These are phyloP conservation scores for Phainopepla nitens DNA, from an alignment of 2,113 vertebrate genomes.

Conservation along the genomic window DNA sequence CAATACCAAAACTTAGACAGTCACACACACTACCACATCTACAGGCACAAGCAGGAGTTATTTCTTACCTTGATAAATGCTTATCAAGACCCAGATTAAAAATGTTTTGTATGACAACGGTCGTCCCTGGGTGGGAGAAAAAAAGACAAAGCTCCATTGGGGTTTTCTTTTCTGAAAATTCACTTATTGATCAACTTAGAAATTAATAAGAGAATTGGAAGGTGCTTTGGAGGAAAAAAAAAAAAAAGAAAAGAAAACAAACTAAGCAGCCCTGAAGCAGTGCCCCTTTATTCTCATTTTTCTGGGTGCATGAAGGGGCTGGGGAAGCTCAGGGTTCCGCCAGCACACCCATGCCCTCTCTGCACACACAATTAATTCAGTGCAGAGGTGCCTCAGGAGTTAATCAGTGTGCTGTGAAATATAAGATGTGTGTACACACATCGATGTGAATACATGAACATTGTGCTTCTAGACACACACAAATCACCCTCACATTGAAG, in stretches of 20 bases:
- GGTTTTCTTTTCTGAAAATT: not conserved
- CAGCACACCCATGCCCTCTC: not conserved
- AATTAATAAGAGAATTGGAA: not conserved
- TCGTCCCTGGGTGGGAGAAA: slow-evolving; percentile 76
- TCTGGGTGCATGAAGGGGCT: not conserved
- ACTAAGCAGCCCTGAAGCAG: not conserved
- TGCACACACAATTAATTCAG: slow-evolving; percentile 13
- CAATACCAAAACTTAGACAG: not conserved
- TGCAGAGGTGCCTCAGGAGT: not conserved
- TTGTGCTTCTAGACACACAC: slow-evolving; percentile 29
- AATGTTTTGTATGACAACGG: slow-evolving; percentile 95
- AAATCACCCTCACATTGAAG: slow-evolving; percentile 52
- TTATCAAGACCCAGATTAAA: slow-evolving; percentile 96
- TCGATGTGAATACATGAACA: not conserved
- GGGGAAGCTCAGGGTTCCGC: not conserved
- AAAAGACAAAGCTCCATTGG: not conserved
- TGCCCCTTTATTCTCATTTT: not conserved
- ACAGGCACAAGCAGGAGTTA: not conserved
- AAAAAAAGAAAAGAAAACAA: not conserved
- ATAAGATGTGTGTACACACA: not conserved
- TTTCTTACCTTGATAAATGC: slow-evolving; percentile 96
- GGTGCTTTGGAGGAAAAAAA: not conserved
- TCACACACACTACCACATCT: not conserved
- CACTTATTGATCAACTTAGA: not conserved
- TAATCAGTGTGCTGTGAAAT: not conserved